Conservation (phyloP, 2,113 vertebrate genomes). For the Cyanoderma ruficeps region DNA sequence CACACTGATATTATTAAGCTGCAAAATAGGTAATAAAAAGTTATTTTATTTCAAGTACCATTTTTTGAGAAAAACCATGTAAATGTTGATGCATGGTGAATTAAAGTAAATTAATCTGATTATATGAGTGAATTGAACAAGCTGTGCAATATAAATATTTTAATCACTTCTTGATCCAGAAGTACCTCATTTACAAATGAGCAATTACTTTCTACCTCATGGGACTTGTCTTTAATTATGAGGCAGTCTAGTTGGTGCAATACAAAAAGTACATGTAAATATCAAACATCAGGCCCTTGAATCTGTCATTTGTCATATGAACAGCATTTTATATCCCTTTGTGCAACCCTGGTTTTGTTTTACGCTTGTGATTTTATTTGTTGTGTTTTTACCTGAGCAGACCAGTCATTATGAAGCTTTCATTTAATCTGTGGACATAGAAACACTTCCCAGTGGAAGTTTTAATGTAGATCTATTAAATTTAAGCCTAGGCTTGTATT, state of each 20-base stretch:
- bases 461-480: neutral
- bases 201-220: conserved; percentile 85
- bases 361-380: neutral
- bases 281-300: conserved; percentile 64
- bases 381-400: neutral
- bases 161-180: conserved; percentile 87
- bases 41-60: conserved; percentile 72
- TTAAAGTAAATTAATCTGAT: conserved; percentile 82
- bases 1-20: conserved; percentile 16
- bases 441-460: neutral
- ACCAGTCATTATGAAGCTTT: neutral
- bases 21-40: conserved; percentile 49
- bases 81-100: conserved; percentile 74
- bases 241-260: conserved; percentile 61
- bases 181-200: conserved; percentile 88
- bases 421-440: neutral
- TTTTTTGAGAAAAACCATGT: conserved; percentile 58
- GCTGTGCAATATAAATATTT: conserved; percentile 90
- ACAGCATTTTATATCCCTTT: neutral
- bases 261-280: conserved; percentile 75
- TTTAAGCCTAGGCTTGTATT: neutral
- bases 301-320: conserved; percentile 56
- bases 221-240: conserved; percentile 81
- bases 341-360: neutral
- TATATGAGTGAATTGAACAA: conserved; percentile 80